Base-by-base conservation (phyloP, 2,113 vertebrate genomes). In the Toxotes jaculatrix region DNA sequence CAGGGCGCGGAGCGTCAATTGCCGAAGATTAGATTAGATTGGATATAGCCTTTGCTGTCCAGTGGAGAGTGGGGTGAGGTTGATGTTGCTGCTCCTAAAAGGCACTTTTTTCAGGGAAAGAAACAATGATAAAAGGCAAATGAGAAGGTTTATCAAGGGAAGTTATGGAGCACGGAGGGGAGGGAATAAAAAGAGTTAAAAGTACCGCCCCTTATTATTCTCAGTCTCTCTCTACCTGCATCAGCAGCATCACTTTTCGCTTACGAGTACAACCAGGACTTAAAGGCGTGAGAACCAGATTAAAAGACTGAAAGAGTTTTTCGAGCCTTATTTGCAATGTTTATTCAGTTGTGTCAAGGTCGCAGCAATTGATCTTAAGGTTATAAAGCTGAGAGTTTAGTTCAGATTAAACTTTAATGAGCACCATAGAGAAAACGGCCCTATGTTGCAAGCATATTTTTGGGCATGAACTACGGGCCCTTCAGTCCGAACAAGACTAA, bases 191-290 rank as follows among this genome's bases (percentile, higher is more conserved):
- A 86, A 85, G 85, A 91, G 90, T 88, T 89, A 68, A 88, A 91
- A 94, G 93, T 91, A 77, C 92, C 94, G 93, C 93, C 95, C 94
- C 90, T 89, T 49, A 65, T 91, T 86, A 14, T 72, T 55, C 59
- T 10, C 61, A 53, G 59, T 21, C 62, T 67, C 7, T 71, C 31
- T 82, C 31, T 65, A 92, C 90, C 91, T 93, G 91, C 88, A 91
- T 83, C 88, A 80, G 83, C 88, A 89, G 64, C 74, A 84, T 86
- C 88, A 81, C 79, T 78, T 89, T 83, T 81, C 66, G 81, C 81
- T 79, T 82, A 64, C 74, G 60, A 60, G 61, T 59, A 21, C 14
- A 79, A 57, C n/a, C 32, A 31, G 64, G 16, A 32, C 19, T 77
- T 74, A 85, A 85, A 84, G 69, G 77, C 77, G 80, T 82, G 88